Evolutionary conservation across 2,113 vertebrate species (phyloP), one percentile per base, ranked within the genome.

Genomic region (Osmerus mordax): DNA sequence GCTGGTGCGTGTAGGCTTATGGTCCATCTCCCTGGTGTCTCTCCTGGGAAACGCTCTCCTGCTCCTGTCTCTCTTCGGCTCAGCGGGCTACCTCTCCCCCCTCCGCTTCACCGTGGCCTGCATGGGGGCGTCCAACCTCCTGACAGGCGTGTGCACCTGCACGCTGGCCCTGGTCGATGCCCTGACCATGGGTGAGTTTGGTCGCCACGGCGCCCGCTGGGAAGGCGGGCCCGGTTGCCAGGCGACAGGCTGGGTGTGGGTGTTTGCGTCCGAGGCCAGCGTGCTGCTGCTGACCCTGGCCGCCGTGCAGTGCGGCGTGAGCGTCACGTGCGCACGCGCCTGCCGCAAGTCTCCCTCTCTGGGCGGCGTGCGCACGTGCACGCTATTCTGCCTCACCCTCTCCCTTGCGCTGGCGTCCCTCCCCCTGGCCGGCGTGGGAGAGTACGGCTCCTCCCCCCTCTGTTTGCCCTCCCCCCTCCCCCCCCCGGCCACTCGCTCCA

Each of bases 361-460:
- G 0, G 88, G 90, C 73, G 92, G 89, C 8, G 92, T 97, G 1
- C 94, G 92, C 18, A 90, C 87, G 0, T 94, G 92, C 1, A 90
- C 93, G 0, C 84, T 93, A 25, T 91, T 92, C 73, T 98, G 96
- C 84, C 81, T 97, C n/a, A 7, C 69, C 1, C 89, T 98, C 36
- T 95, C 96, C 0, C 84, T 92, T 8, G 83, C 83, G 41, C 89
- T 95, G 0, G 96, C 95, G 0, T 71, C 90, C 3, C 88, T 99
- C 74, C 96, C 96, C 0, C 87, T 97, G 3, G 81, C 91, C 68
- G 94, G 94, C 1, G 69, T 98, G 0, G 96, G 96, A 1, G 93
- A 97, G 47, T 99, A 96, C 0, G 94, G 95, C n/a, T 89, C 95
- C 0, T 95, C 96, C 0, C 96, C 97, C 0, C 94, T 99, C 75